Conservation (phyloP, 1,140 invertebrate genomes). For the Pseudomyrmex dendroicus region DNA sequence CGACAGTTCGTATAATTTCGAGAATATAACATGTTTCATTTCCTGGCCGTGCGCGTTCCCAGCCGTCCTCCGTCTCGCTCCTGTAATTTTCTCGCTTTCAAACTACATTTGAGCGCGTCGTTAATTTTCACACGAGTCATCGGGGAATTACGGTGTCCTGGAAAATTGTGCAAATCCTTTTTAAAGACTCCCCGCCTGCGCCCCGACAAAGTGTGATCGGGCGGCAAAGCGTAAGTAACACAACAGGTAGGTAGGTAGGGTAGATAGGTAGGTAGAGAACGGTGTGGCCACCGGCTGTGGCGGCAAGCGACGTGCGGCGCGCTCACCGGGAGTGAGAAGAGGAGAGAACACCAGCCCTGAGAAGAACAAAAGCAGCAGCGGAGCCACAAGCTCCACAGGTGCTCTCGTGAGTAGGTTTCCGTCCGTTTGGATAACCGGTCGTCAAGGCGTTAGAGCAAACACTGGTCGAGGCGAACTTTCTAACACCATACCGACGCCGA, state of each 20-base stretch:
- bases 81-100: slow-evolving; percentile 76
- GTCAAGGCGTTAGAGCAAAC: slow-evolving; percentile 77
- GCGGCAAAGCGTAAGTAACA: slow-evolving; percentile 68
- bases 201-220: slow-evolving; percentile 66
- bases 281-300: slow-evolving; percentile 46
- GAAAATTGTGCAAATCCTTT: slow-evolving; percentile 78
- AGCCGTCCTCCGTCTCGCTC: too few relatives aligned
- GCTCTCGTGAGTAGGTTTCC: slow-evolving; percentile 72
- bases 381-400: slow-evolving; percentile 76
- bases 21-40: background rate
- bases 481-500: slow-evolving; percentile 66
- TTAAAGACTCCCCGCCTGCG: slow-evolving; percentile 70
- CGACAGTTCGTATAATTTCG: background rate
- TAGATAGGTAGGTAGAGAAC: background rate
- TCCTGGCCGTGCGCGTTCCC: too few relatives aligned
- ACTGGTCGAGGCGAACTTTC: slow-evolving; percentile 73
- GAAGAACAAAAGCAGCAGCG: slow-evolving; percentile 78
- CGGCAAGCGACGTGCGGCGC: background rate
- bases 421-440: slow-evolving; percentile 72
- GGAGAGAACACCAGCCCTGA: slow-evolving; percentile 14
- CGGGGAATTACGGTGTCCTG: slow-evolving; percentile 18
- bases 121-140: slow-evolving; percentile 67
- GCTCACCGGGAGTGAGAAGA: slow-evolving; percentile 1
- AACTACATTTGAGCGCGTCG: slow-evolving; percentile 61
- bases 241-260: slow-evolving; percentile 74